phyloP scores from a whole-genome alignment of 2,113 vertebrate genomes.

The Cariama cristata region DNA sequence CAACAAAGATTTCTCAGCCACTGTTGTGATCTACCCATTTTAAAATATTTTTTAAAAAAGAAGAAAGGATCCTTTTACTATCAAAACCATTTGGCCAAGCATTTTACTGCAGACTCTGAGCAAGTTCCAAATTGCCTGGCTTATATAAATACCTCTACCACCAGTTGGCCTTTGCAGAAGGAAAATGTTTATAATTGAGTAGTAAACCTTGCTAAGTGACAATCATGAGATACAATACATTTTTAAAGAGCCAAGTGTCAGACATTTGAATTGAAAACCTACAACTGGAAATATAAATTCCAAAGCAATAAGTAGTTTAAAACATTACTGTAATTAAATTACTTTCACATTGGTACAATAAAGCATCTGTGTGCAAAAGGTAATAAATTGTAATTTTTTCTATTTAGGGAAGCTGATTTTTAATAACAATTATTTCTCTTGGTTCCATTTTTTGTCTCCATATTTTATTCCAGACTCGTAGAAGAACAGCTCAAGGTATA shows the following conservation, averaged over 20 bases:
- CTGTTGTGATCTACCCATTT: slow-evolving; percentile 11
- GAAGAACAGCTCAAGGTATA: neutral
- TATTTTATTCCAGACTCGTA: neutral
- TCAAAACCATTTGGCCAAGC: slow-evolving; percentile 19
- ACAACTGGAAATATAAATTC: neutral
- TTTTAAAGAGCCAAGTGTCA: neutral
- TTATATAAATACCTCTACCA: neutral
- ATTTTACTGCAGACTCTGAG: neutral
- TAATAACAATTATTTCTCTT: neutral
- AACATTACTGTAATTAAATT: neutral
- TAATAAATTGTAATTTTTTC: neutral
- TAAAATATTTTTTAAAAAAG: neutral
- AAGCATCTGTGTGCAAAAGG: neutral
- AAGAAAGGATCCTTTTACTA: slow-evolving; percentile 6
- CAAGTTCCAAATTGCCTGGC: neutral
- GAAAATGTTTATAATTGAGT: neutral
- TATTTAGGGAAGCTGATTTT: neutral
- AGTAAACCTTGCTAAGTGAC: neutral
- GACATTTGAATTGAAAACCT: neutral
- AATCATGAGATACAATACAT: neutral
- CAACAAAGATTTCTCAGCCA: slow-evolving; percentile 41
- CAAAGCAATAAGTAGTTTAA: neutral
- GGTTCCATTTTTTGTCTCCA: neutral
- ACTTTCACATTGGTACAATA: neutral
- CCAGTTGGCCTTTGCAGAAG: neutral